Percentiles rank a stretch among this genome's conserved stretches.
Evolutionary conservation across 1,140 invertebrate species (phyloP).

Genomic region (Drosophila gunungcola): DNA sequence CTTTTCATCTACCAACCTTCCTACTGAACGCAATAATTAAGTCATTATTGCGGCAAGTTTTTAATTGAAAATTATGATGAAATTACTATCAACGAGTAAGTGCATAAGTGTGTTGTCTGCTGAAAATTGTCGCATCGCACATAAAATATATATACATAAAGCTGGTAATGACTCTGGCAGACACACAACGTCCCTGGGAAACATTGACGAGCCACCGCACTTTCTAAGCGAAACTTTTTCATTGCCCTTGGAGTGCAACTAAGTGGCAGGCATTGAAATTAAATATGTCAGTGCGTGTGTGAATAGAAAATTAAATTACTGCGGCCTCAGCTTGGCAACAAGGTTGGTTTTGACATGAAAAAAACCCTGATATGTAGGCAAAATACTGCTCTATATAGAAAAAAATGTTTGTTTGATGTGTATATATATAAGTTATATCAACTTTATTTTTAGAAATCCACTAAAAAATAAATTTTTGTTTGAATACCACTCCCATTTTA

Average conservation of each 20-base stretch:
- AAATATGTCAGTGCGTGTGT: slow-evolving; percentile 21
- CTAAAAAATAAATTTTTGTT: too few relatives aligned
- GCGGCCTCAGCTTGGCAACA: slow-evolving; percentile 1
- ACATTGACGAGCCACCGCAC: slow-evolving; percentile 31
- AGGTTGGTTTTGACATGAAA: neutral
- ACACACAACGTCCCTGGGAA: slow-evolving; percentile 26
- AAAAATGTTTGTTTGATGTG: too few relatives aligned
- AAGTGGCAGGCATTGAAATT: slow-evolving; percentile 42
- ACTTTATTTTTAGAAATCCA: too few relatives aligned
- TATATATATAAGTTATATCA: too few relatives aligned
- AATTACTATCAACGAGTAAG: slow-evolving; percentile 35
- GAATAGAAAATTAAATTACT: slow-evolving; percentile 44
- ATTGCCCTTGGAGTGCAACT: slow-evolving; percentile 48
- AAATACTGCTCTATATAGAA: neutral
- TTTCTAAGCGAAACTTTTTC: slow-evolving; percentile 48
- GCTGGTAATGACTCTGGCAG: slow-evolving; percentile 35
- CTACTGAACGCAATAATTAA: slow-evolving; percentile 1
- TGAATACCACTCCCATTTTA: too few relatives aligned
- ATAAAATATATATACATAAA: neutral
- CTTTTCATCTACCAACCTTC: neutral
- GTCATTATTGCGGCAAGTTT: slow-evolving; percentile 27
- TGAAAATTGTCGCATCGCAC: slow-evolving; percentile 26
- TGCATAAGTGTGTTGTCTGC: slow-evolving; percentile 43
- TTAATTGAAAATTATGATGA: slow-evolving; percentile 47
- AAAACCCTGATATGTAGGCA: neutral